phyloP scores from a whole-genome alignment of 1,140 invertebrate species.

The Drosophila insularis region DNA sequence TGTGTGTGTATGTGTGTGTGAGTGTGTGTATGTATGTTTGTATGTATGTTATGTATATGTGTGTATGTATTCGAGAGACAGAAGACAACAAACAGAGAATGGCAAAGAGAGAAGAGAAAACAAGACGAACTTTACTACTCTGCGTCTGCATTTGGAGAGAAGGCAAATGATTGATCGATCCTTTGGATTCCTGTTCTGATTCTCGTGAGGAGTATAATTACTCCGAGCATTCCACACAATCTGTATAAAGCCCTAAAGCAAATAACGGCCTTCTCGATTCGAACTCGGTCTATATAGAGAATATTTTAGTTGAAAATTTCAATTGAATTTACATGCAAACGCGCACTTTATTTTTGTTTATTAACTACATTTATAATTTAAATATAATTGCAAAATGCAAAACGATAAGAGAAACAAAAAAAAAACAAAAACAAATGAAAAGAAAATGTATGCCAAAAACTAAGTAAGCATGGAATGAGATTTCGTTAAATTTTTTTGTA shows the following conservation, averaged over 20 bases:
- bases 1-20: not conserved
- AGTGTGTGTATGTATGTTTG: not conserved
- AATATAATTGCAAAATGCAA: conserved; percentile 35
- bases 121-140: not conserved
- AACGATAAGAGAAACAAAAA: conserved; percentile 46
- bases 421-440: conserved; percentile 15
- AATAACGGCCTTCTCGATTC: not conserved
- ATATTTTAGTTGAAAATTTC: conserved; percentile 47
- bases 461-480: conserved; percentile 50
- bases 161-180: not conserved
- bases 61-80: conserved; percentile 17
- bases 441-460: conserved; percentile 59
- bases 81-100: not conserved
- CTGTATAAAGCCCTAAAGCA: conserved; percentile 3
- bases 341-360: conserved; percentile 47
- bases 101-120: conserved; percentile 1
- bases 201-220: not conserved
- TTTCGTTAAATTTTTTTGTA: conserved; percentile 51
- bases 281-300: conserved; percentile 11
- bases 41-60: not conserved
- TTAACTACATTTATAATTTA: conserved; percentile 78
- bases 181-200: not conserved
- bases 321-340: conserved; percentile 52
- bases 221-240: not conserved
- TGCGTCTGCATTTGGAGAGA: too few species aligned